Base-by-base conservation (phyloP, 2,888 invertebrate genomes). In the Morpho deidamia region DNA sequence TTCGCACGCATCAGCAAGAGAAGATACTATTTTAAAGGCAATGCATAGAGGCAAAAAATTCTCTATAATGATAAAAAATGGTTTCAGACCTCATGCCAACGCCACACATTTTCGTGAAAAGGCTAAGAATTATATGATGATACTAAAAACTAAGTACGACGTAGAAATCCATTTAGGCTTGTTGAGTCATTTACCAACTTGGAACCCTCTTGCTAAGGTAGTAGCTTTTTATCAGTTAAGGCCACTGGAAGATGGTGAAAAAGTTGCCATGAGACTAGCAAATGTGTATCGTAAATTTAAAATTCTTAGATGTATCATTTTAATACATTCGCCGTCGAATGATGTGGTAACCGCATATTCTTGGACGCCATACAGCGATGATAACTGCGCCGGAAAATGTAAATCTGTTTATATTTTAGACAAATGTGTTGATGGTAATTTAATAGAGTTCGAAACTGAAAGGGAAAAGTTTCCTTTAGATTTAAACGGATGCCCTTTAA, bases 91-190 rank as follows among this genome's bases (percentile, higher is more conserved):
- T 57, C 90, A 90, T 67, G 83, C 81, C 51, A 90, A 90, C 70
- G 90, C 90, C 51, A 88, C 90, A 38, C 90, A 90, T 74, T 90
- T 90, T 61, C 88, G 84, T 11, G 90, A 90, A 73, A 90, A 86
- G 75, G 90, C 90, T 54, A 89, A 90, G 76, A 90, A 90, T 78
- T 90, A 90, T 72, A 83, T 90, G 85, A 74, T 90, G 74, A 83
- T 90, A 74, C 76, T 90, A 60, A 88, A 90, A 72, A 81, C 85
- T 59, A 84, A 83, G 74, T 74, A 76, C 43, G 89, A 90, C 66
- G 70, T 90, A 41, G 74, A 68, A 60, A 76, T 83, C 64, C 85
- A 90, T 70, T 86, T 90, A 70, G 65, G 82, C 59, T 86, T 88
- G 68, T 70, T 90, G 61, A 83, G 83, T 60, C 84, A 81, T 68